These are phyloP conservation scores for Sebastes matsubarae DNA, from an alignment of 2,797 vertebrate genomes.

Conservation along the genomic window DNA sequence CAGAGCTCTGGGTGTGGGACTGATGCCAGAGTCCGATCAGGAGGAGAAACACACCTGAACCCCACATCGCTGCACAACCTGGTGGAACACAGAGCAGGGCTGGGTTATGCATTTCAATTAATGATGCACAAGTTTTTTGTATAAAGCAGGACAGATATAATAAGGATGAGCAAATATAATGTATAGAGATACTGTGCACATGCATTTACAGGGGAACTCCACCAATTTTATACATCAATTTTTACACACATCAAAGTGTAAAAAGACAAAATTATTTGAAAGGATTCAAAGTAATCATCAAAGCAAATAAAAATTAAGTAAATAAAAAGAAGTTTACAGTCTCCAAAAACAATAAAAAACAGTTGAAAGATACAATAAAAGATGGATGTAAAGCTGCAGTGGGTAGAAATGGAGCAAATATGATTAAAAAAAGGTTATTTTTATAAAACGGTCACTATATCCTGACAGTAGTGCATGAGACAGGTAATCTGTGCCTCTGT, in stretches of 20 bases:
- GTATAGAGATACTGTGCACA: background rate
- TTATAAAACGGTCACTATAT: too few species aligned
- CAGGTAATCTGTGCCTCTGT: too few species aligned
- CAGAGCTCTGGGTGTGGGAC: conserved; percentile 47
- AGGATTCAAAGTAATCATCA: background rate
- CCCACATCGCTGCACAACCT: conserved; percentile 55
- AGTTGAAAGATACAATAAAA: background rate
- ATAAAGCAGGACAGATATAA: background rate
- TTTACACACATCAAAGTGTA: background rate
- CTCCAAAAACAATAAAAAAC: background rate
- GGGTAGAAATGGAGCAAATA: too few species aligned
- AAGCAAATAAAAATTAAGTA: background rate
- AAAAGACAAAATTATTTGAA: background rate
- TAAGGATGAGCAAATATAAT: background rate
- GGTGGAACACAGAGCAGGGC: background rate
- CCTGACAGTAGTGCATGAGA: too few species aligned
- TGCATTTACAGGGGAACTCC: background rate
- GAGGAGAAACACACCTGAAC: conserved; percentile 42
- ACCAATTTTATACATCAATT: background rate
- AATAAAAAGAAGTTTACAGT: background rate
- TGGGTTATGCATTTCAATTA: background rate
- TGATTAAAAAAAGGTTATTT: too few species aligned
- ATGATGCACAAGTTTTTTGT: background rate
- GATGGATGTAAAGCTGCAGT: background rate
- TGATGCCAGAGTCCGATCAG: conserved; percentile 62